Base-by-base conservation (phyloP, 2,797 vertebrate species). In the Rhodeus uyekii region DNA sequence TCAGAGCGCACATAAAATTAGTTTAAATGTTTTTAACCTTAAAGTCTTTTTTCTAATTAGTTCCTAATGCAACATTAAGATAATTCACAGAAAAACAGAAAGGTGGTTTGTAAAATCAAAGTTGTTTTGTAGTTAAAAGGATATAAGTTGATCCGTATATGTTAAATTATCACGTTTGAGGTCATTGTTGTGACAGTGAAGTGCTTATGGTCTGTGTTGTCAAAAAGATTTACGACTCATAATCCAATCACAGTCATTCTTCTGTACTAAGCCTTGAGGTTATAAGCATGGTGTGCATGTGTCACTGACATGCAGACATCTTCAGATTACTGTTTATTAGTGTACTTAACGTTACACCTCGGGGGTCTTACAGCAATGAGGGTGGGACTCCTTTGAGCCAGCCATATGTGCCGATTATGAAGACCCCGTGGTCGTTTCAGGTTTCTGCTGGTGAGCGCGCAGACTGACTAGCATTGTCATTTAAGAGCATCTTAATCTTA, bases 401-500 rank as follows among this genome's bases (percentile, higher is more conserved):
- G n/a, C 79, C 79, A 81, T 81, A 63, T 81, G 78, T 27, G 58
- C n/a, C 4, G 7, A 9, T 64, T 65, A 64, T 74, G 7, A 18
- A 74, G 58, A 48, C 42, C 6, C 55, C 16, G 13, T 48, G 27
- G 27, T 34, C 8, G 0, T 32, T 29, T 32, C 44, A 24, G 67
- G 34, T 48, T 80, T 80, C n/a, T 36, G 29, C 22, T 6, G 55
- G 55, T 22, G 32, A 63, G 36, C 22, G 12, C 42, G 48, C 14
- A 16, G 29, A 22, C 36, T 69, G 48, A 32, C 7, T 18, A 13
- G 22, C 60, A 76, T 42, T 79, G 77, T 58, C 12, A 69, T 60
- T 71, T 80, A 38, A 61, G 73, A 42, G 36, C 24, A 61, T 76
- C 38, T 76, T 76, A 80, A 80, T 71, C 78, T 61, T 71, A 71